A percentile compares a stretch with the other conserved stretches of the same genome.
Evolutionary conservation across 1,140 invertebrate species (phyloP).

Genomic region (Holotrichia oblita): DNA sequence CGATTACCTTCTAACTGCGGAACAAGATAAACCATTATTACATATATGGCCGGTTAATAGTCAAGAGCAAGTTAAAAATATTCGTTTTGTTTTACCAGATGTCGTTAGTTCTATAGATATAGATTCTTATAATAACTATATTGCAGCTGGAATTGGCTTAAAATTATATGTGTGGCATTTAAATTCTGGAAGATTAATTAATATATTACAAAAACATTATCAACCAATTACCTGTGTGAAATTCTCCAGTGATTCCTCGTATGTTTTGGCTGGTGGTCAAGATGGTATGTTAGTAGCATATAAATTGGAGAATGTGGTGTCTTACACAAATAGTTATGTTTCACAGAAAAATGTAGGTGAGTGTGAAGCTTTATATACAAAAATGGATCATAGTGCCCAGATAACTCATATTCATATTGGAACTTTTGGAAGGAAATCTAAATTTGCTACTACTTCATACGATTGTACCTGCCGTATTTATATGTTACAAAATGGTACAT

Average conservation of each 20-base stretch:
- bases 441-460: constrained; percentile 78
- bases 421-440: constrained; percentile 67
- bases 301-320: constrained; percentile 65
- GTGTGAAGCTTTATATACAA: constrained; percentile 71
- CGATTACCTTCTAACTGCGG: constrained; percentile 78
- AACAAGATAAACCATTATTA: constrained; percentile 77
- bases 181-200: constrained; percentile 77
- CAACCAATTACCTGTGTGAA: constrained; percentile 78
- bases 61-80: constrained; percentile 70
- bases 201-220: constrained; percentile 79
- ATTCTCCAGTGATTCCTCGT: constrained; percentile 76
- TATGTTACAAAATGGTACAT: constrained; percentile 71
- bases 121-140: constrained; percentile 74
- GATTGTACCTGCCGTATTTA: constrained; percentile 88
- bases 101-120: constrained; percentile 74
- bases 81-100: constrained; percentile 81
- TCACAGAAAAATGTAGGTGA: constrained; percentile 65
- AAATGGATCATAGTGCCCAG: constrained; percentile 78
- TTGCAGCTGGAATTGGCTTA: constrained; percentile 80
- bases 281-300: constrained; percentile 87
- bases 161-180: constrained; percentile 88
- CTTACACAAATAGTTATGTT: constrained; percentile 59
- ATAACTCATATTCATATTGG: constrained; percentile 80
- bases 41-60: constrained; percentile 84
- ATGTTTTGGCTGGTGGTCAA: constrained; percentile 81